Conservation (phyloP, 2,113 vertebrate genomes). For the Myiozetetes cayanensis region DNA sequence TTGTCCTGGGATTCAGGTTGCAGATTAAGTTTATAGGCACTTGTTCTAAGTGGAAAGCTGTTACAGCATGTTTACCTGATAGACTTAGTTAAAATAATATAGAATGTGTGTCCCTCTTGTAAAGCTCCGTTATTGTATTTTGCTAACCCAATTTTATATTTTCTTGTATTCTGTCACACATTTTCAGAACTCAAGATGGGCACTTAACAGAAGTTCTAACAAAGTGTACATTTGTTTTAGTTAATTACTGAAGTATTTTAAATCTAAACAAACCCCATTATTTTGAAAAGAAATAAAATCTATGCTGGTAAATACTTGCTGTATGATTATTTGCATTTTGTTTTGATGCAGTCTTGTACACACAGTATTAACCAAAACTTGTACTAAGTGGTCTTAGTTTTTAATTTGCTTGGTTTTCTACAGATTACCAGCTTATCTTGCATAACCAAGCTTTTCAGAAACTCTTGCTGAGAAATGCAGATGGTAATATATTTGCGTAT, state of each 20-base stretch:
- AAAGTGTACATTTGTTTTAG: conserved; percentile 59
- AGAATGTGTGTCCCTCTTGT: conserved; percentile 11
- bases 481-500: background rate
- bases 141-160: conserved; percentile 65
- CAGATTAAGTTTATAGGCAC: conserved; percentile 8
- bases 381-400: background rate
- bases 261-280: conserved; percentile 57
- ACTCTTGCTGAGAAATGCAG: background rate
- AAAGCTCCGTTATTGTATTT: conserved; percentile 16
- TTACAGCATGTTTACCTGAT: conserved; percentile 45
- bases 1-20: conserved; percentile 9
- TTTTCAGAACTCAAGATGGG: conserved; percentile 61
- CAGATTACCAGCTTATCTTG: background rate
- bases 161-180: conserved; percentile 64
- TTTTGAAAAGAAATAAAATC: conserved; percentile 77
- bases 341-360: background rate
- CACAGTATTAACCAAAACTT: background rate
- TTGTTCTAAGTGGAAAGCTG: conserved; percentile 3
- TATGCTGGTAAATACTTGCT: conserved; percentile 62
- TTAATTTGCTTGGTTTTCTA: background rate
- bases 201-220: conserved; percentile 55
- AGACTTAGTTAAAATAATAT: conserved; percentile 18
- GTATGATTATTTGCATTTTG: conserved; percentile 22
- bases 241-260: conserved; percentile 64
- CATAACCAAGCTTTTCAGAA: background rate